Evolutionary conservation across 2,888 invertebrate genomes (phyloP).

Genomic region (Saturnia pavonia): DNA sequence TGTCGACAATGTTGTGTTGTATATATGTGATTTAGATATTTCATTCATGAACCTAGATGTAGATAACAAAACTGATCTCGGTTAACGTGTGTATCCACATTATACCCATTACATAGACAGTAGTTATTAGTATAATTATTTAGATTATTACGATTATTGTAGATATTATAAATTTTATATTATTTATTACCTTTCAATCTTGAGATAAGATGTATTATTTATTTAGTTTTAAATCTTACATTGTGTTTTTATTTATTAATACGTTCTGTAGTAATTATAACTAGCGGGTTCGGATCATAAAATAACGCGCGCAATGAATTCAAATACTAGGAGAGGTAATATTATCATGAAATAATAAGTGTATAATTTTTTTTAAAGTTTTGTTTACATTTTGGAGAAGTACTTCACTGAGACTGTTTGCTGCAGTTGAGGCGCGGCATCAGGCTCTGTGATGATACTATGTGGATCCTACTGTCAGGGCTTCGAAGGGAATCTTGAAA

Average conservation of each 20-base stretch:
- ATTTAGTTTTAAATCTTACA: not conserved
- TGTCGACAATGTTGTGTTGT: not conserved
- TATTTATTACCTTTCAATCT: too few species aligned
- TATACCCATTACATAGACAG: not conserved
- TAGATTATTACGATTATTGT: too few species aligned
- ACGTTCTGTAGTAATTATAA: not conserved
- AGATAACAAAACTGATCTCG: not conserved
- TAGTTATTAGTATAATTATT: not conserved
- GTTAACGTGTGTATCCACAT: not conserved
- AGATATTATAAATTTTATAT: too few species aligned
- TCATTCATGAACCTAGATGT: not conserved
- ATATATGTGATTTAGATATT: not conserved
- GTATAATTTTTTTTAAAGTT: not conserved
- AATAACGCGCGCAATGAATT: not conserved
- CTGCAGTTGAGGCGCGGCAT: not conserved
- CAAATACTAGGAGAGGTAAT: not conserved
- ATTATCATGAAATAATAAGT: not conserved
- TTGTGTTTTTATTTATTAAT: not conserved
- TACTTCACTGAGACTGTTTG: not conserved
- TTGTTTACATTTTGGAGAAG: not conserved
- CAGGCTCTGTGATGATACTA: constrained; percentile 10
- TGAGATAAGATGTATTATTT: too few species aligned
- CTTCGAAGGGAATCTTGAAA: constrained; percentile 19
- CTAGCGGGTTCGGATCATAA: not conserved
- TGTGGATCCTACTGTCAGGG: constrained; percentile 11